Base-by-base conservation (phyloP, 2,797 vertebrate genomes). In the Caiman crocodilus region DNA sequence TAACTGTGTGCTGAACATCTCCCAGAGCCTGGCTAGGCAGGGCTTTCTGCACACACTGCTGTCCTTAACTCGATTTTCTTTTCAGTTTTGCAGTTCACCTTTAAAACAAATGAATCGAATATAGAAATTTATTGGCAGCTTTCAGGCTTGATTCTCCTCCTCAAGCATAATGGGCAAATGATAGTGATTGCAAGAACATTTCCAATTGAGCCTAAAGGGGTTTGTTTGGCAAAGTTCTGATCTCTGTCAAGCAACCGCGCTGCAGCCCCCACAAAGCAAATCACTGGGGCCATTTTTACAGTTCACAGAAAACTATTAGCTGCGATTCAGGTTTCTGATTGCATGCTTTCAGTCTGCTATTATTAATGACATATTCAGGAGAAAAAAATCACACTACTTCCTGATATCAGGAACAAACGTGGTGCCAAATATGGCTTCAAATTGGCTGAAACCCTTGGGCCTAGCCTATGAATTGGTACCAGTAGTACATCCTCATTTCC, bases 101-200 rank as follows among this genome's bases (percentile, higher is more conserved):
- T 90, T 73, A 77, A 87, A 76, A 71, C 50, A 76, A 79, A 17
- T 63, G 25, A 82, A 84, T 35, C 67, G 28, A 90, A 85, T 84
- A 55, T 67, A 79, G 88, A 85, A 76, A 85, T 87, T 87, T 87
- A 81, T 64, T 81, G 69, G 13, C 55, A 93, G 59, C 4, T 96
- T 82, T 94, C 50, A 84, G 69, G 42, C 1, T 76, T 87, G 80
- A 92, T 76, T 82, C 17, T 67, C 42, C 57, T 42, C 56, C 15
- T 55, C 76, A 76, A 30, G 18, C 26, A 67, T 28, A 88, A 80
- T 18, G 3, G 59, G n/a, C 16, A 94, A 94, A 71, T 76, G 15
- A 32, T 14, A 85, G 23, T 5, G 7, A 71, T 32, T 25, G 4
- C 65, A 87, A 85, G 90, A 85, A 6, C 35, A 80, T 74, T 91